These are phyloP conservation scores for Apis cerana DNA, from an alignment of 1,140 invertebrate genomes.

Conservation along the genomic window DNA sequence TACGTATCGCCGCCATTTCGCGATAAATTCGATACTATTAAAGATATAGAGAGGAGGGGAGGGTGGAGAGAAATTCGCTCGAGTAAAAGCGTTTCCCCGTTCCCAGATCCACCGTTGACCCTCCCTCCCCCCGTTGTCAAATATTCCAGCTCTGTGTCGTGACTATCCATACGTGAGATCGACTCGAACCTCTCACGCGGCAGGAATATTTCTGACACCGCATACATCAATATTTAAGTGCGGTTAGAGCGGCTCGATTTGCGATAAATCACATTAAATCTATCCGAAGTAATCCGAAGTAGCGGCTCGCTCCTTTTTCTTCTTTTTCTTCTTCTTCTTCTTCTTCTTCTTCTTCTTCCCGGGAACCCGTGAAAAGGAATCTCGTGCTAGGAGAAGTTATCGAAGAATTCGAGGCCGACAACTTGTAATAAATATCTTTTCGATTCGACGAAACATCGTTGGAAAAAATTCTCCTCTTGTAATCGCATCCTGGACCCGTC, in stretches of 20 bases:
- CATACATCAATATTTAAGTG: constrained; percentile 44
- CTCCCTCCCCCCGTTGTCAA: not conserved
- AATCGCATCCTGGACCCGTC: too few relatives aligned
- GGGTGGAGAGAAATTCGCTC: too few relatives aligned
- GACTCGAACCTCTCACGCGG: not conserved
- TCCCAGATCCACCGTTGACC: not conserved
- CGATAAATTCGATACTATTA: not conserved
- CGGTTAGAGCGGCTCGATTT: constrained; percentile 13
- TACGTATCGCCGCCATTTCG: not conserved
- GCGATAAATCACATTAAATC: constrained; percentile 43
- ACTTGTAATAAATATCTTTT: too few relatives aligned
- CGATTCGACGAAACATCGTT: too few relatives aligned
- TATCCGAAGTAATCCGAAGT: not conserved
- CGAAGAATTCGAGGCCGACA: too few relatives aligned
- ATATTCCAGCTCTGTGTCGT: not conserved
- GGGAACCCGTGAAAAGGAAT: too few relatives aligned
- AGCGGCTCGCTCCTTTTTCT: too few relatives aligned
- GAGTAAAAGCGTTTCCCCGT: not conserved
- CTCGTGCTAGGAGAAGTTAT: too few relatives aligned
- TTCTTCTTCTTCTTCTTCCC: too few relatives aligned
- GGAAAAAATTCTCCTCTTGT: too few relatives aligned
- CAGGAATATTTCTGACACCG: constrained; percentile 30
- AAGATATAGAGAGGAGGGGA: not conserved
- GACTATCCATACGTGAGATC: constrained; percentile 22
- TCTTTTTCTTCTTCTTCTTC: too few relatives aligned